Conservation (phyloP, 2,888 invertebrate genomes). For the Trichopria drosophilae region DNA sequence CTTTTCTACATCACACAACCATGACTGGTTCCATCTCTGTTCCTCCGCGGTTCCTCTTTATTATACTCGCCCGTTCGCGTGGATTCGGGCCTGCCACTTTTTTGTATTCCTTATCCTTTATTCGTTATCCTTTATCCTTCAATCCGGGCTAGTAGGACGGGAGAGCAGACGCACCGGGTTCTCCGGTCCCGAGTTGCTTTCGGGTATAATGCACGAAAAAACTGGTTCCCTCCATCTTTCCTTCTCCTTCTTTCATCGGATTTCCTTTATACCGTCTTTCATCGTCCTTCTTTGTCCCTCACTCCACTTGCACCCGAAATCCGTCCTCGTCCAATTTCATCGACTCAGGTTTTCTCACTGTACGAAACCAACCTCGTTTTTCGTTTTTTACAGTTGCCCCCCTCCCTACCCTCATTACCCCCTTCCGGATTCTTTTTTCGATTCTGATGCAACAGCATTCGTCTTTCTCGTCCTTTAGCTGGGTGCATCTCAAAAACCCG, state of each 20-base stretch:
- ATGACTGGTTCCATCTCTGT: conserved; percentile 15
- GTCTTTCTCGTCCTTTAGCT: too few species aligned
- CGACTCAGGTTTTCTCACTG: conserved; percentile 39
- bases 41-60: conserved; percentile 28
- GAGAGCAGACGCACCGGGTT: conserved; percentile 33
- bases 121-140: conserved; percentile 48
- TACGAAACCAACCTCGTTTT: conserved; percentile 33
- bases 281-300: conserved; percentile 27
- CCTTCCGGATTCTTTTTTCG: too few species aligned
- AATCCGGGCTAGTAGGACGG: conserved; percentile 40
- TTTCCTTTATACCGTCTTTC: conserved; percentile 38
- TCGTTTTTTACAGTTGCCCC: too few species aligned
- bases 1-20: too few species aligned
- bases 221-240: conserved; percentile 50
- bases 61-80: conserved; percentile 25
- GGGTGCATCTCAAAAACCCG: too few species aligned
- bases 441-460: too few species aligned
- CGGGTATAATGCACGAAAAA: conserved; percentile 48
- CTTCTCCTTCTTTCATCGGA: conserved; percentile 46
- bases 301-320: conserved; percentile 30
- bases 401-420: too few species aligned
- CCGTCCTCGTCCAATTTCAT: conserved; percentile 27
- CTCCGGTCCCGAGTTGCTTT: conserved; percentile 38
- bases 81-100: conserved; percentile 42
- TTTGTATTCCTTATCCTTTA: conserved; percentile 47